phyloP scores from a whole-genome alignment of 2,113 vertebrate genomes.

The Aphyosemion australe region DNA sequence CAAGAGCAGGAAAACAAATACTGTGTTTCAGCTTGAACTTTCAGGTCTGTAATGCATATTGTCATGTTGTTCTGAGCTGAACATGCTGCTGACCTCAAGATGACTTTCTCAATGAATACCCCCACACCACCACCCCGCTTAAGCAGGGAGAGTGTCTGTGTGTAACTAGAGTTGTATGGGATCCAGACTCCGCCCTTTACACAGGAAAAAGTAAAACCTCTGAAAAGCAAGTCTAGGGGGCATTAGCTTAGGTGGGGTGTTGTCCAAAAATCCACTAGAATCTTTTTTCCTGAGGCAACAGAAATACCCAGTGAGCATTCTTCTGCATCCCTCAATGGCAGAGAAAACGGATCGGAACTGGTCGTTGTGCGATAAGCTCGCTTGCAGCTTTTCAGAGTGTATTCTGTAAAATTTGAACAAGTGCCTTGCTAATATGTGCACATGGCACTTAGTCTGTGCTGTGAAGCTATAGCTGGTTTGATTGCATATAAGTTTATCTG shows the following conservation, averaged over 20 bases:
- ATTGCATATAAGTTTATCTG: conserved; percentile 10
- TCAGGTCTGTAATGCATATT: conserved; percentile 28
- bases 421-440: conserved; percentile 10
- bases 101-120: conserved; percentile 49
- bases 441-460: not conserved
- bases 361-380: conserved; percentile 44
- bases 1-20: conserved; percentile 7
- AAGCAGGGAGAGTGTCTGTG: conserved; percentile 43
- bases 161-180: conserved; percentile 67
- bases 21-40: conserved; percentile 7
- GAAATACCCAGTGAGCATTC: conserved; percentile 67
- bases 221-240: conserved; percentile 74
- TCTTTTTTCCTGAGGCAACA: conserved; percentile 64
- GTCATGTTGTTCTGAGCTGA: conserved; percentile 42
- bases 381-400: conserved; percentile 26
- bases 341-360: conserved; percentile 55
- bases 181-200: conserved; percentile 63
- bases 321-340: conserved; percentile 63
- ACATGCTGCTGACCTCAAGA: conserved; percentile 45
- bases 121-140: conserved; percentile 25
- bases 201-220: conserved; percentile 72
- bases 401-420: conserved; percentile 20
- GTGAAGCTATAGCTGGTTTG: conserved; percentile 15
- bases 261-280: conserved; percentile 58
- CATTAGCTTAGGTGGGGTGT: conserved; percentile 44